A percentile compares a stretch with the other conserved stretches of the same genome.
These are phyloP conservation scores for fruit fly (Drosophila melanogaster) DNA, from an alignment of 1,140 invertebrate species.

Conservation along the genomic window DNA sequence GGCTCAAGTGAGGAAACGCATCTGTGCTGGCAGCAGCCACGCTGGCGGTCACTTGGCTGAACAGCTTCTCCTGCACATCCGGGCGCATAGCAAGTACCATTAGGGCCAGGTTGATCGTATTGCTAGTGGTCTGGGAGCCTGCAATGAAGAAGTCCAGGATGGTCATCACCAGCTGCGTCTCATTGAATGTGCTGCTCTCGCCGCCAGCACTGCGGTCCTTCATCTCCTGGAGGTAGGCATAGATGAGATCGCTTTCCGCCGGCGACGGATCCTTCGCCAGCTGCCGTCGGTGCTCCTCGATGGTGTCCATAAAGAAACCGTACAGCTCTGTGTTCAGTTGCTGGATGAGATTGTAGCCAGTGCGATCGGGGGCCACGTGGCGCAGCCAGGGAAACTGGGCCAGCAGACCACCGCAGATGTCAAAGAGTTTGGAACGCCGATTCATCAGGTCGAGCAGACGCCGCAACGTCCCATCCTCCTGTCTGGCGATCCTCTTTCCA, in stretches of 20 bases:
- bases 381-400: conserved; percentile 90
- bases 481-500: conserved; percentile 86
- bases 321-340: conserved; percentile 87
- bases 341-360: conserved; percentile 89
- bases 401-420: conserved; percentile 89
- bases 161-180: conserved; percentile 89
- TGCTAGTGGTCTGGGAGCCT: conserved; percentile 90
- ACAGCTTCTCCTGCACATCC: conserved; percentile 88
- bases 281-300: conserved; percentile 87
- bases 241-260: conserved; percentile 89
- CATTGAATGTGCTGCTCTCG: conserved; percentile 86
- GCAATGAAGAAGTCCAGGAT: conserved; percentile 90
- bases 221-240: conserved; percentile 91
- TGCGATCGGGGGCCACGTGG: conserved; percentile 87
- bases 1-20: conserved; percentile 68
- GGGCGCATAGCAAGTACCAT: conserved; percentile 88
- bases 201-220: conserved; percentile 80
- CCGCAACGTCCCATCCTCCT: conserved; percentile 86
- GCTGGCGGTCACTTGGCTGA: conserved; percentile 87
- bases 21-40: conserved; percentile 1
- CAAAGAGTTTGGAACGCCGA: conserved; percentile 87
- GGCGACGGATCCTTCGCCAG: conserved; percentile 83
- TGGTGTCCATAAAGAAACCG: conserved; percentile 86
- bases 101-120: conserved; percentile 89
- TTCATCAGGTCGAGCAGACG: conserved; percentile 88